These are phyloP conservation scores for Agriotes lineatus DNA, from an alignment of 2,888 invertebrate genomes.

Conservation along the genomic window DNA sequence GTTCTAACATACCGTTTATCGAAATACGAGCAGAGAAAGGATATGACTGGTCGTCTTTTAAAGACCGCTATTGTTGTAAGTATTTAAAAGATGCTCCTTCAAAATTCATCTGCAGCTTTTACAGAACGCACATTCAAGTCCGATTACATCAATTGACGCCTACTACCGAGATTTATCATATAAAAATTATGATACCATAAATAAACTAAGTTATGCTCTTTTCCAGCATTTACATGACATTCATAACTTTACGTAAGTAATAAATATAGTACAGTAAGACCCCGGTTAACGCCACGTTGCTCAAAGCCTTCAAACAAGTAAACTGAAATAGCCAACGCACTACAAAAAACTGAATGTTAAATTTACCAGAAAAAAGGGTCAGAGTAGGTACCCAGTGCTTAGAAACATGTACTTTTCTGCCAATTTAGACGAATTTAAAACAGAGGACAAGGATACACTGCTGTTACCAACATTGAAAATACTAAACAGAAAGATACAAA, in stretches of 20 bases:
- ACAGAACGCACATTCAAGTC: slow-evolving; percentile 42
- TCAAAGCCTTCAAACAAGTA: too few species aligned
- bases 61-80: slow-evolving; percentile 53
- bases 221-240: slow-evolving; percentile 46
- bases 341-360: too few species aligned
- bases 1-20: slow-evolving; percentile 1
- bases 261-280: too few species aligned
- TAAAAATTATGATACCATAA: slow-evolving; percentile 22
- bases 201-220: slow-evolving; percentile 24
- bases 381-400: too few species aligned
- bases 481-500: too few species aligned
- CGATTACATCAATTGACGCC: slow-evolving; percentile 29
- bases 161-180: slow-evolving; percentile 2
- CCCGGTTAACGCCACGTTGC: too few species aligned
- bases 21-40: slow-evolving; percentile 51
- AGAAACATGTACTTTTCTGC: too few species aligned
- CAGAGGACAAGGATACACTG: too few species aligned
- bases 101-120: background rate
- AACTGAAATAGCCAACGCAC: too few species aligned
- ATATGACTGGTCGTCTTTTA: slow-evolving; percentile 52
- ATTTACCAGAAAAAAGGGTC: too few species aligned
- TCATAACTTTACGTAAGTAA: slow-evolving; percentile 56
- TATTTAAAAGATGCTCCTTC: background rate
- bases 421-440: too few species aligned
- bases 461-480: too few species aligned